A percentile compares a stretch with the other conserved stretches of the same genome.
Evolutionary conservation across 2,888 invertebrate genomes (phyloP).

Genomic region (Mellilla xanthometata): DNA sequence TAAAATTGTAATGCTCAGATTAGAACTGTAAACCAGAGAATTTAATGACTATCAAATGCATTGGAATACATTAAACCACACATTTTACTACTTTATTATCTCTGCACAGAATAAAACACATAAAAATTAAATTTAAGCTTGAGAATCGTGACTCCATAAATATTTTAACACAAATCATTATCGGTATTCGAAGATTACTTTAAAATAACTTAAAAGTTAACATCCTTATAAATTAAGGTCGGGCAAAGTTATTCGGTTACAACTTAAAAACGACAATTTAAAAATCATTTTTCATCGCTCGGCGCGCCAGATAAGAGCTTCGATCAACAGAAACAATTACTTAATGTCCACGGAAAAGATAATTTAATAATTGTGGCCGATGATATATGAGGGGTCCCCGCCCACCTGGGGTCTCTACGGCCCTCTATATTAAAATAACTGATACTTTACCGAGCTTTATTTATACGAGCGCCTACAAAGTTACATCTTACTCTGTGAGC

Average conservation of each 20-base stretch:
- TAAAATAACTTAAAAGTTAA: slow-evolving; percentile 14
- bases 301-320: slow-evolving; percentile 63
- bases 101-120: slow-evolving; percentile 1
- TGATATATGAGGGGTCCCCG: slow-evolving; percentile 74
- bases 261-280: slow-evolving; percentile 56
- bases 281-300: slow-evolving; percentile 61
- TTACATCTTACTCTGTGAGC: slow-evolving; percentile 76
- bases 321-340: slow-evolving; percentile 78
- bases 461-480: slow-evolving; percentile 71
- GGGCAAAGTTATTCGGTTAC: slow-evolving; percentile 56
- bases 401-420: slow-evolving; percentile 75
- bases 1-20: slow-evolving; percentile 19
- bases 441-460: slow-evolving; percentile 69
- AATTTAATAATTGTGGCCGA: slow-evolving; percentile 80
- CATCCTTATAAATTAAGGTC: slow-evolving; percentile 40
- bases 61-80: slow-evolving; percentile 14
- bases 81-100: slow-evolving; percentile 16
- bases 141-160: not conserved
- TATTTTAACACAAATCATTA: slow-evolving; percentile 11
- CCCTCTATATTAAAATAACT: slow-evolving; percentile 72
- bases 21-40: slow-evolving; percentile 12
- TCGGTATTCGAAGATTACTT: slow-evolving; percentile 3
- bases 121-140: not conserved
- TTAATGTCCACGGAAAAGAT: slow-evolving; percentile 81
- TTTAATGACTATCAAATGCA: slow-evolving; percentile 19